Percentiles rank a stretch among this genome's conserved stretches.
Evolutionary conservation across 2,797 vertebrate species (phyloP).

Genomic region (Varecia variegata): DNA sequence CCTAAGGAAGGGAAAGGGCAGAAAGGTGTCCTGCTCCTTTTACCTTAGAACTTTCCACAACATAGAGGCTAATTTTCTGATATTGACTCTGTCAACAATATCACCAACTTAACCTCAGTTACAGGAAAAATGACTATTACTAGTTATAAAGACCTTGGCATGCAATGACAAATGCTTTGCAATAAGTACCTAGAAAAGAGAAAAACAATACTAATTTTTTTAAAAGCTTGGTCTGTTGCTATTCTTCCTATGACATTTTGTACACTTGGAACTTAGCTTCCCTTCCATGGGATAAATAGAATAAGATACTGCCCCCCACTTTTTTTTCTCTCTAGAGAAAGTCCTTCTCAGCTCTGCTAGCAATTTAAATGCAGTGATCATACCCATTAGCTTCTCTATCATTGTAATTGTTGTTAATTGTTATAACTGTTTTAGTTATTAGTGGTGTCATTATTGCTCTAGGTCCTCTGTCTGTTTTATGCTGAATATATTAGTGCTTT

Average conservation of each 20-base stretch:
- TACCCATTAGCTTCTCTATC: slow-evolving; percentile 76
- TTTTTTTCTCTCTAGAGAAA: slow-evolving; percentile 44
- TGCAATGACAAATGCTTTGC: background rate
- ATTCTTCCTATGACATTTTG: background rate
- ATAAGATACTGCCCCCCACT: background rate
- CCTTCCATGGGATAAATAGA: slow-evolving; percentile 21
- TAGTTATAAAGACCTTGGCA: background rate
- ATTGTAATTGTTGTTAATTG: slow-evolving; percentile 78
- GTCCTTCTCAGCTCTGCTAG: slow-evolving; percentile 62
- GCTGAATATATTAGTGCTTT: slow-evolving; percentile 66
- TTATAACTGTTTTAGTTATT: slow-evolving; percentile 77
- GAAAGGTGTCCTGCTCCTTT: background rate
- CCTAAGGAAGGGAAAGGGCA: background rate
- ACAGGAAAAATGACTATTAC: background rate
- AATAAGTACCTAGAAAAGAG: slow-evolving; percentile 36
- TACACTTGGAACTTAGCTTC: slow-evolving; percentile 17
- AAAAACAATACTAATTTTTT: background rate
- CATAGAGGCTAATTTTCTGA: background rate
- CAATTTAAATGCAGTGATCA: slow-evolving; percentile 71
- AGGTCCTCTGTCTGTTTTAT: slow-evolving; percentile 75
- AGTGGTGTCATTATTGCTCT: slow-evolving; percentile 73
- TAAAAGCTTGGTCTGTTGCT: background rate
- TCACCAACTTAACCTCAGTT: background rate
- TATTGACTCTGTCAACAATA: background rate
- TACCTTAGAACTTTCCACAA: background rate